phyloP scores from a whole-genome alignment of 2,888 invertebrate genomes.

The Spatulosminthurus flaviceps region DNA sequence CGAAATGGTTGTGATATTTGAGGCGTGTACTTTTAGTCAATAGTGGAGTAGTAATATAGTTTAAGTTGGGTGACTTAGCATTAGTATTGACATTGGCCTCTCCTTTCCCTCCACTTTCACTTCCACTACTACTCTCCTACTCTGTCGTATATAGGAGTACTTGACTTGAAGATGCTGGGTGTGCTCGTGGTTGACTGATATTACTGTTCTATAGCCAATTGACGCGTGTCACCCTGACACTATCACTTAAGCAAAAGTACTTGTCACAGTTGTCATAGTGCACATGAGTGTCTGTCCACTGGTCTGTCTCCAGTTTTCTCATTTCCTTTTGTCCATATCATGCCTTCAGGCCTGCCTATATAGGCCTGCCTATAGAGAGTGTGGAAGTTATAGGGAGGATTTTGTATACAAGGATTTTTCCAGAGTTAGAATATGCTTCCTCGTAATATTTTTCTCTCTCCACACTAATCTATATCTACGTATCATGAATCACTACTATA shows the following conservation, averaged over 20 bases:
- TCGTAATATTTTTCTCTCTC: no score
- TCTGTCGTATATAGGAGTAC: neutral
- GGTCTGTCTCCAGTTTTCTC: conserved; percentile 32
- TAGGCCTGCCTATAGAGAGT: no score
- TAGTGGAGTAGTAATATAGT: neutral
- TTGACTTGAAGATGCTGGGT: conserved; percentile 14
- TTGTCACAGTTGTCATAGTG: conserved; percentile 9
- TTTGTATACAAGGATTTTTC: no score
- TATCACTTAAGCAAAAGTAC: conserved; percentile 36
- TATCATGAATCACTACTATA: no score
- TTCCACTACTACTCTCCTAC: neutral
- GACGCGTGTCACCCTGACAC: conserved; percentile 32
- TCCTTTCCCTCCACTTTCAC: neutral
- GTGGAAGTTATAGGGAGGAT: no score
- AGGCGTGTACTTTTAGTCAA: no score
- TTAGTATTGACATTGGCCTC: conserved; percentile 5
- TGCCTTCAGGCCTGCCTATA: conserved; percentile 7
- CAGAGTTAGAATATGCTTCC: no score
- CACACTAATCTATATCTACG: no score
- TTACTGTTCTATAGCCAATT: neutral
- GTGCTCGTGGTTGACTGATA: conserved; percentile 14
- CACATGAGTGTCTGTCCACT: conserved; percentile 1
- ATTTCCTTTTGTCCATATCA: conserved; percentile 38
- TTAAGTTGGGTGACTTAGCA: neutral
- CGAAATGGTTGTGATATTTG: no score